These are phyloP conservation scores for Drosophila seguyi DNA, from an alignment of 1,140 invertebrate genomes.

Conservation along the genomic window DNA sequence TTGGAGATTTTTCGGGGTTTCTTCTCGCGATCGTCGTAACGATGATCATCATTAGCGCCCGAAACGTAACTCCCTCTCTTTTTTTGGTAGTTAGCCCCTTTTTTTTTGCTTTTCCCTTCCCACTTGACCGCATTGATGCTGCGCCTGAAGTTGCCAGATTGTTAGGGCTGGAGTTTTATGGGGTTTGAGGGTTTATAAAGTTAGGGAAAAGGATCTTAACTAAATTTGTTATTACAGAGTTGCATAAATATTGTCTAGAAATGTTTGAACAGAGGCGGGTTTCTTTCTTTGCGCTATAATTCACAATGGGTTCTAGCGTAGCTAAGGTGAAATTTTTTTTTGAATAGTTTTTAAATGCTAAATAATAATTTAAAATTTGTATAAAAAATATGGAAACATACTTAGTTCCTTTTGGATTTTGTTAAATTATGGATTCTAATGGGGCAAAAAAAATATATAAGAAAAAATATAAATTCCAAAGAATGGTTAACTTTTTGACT, in stretches of 20 bases:
- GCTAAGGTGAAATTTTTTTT: neutral
- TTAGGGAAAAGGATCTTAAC: too few relatives aligned
- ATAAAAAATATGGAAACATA: too few relatives aligned
- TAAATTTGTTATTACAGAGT: too few relatives aligned
- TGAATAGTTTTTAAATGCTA: too few relatives aligned
- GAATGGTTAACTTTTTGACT: too few relatives aligned
- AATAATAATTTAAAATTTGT: too few relatives aligned
- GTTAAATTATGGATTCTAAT: too few relatives aligned
- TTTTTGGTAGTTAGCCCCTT: slow-evolving; percentile 15
- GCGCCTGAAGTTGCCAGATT: slow-evolving; percentile 35
- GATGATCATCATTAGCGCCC: slow-evolving; percentile 33
- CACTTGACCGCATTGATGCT: slow-evolving; percentile 61
- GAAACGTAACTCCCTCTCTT: slow-evolving; percentile 54
- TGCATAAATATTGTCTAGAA: too few relatives aligned
- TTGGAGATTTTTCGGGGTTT: slow-evolving; percentile 51
- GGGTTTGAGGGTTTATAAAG: neutral
- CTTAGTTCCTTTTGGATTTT: too few relatives aligned
- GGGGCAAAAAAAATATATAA: too few relatives aligned
- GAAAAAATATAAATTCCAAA: too few relatives aligned
- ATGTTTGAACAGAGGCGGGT: too few relatives aligned
- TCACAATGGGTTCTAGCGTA: neutral
- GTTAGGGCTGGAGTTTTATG: neutral
- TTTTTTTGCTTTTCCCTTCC: slow-evolving; percentile 40
- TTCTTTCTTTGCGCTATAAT: neutral
- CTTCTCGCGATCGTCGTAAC: slow-evolving; percentile 48